Conservation (phyloP, 2,113 vertebrate species). For the Lophura nycthemera region DNA sequence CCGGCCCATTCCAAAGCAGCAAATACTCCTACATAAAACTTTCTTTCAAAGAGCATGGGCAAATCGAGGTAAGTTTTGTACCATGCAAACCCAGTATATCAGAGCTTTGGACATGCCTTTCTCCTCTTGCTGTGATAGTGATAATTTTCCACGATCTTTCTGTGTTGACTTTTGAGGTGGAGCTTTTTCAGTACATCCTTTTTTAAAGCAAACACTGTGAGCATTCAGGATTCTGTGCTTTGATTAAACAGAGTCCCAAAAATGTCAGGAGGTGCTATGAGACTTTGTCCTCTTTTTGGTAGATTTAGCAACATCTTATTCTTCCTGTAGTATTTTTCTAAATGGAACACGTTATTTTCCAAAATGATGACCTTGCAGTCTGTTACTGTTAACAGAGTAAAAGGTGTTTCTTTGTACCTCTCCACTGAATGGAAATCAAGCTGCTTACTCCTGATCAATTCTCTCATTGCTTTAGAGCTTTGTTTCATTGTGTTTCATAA, state of each 20-base stretch:
- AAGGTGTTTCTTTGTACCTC: not conserved
- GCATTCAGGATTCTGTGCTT: not conserved
- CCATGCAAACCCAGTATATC: not conserved
- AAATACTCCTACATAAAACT: conserved; percentile 92
- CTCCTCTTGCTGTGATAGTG: not conserved
- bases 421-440: not conserved
- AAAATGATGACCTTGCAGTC: not conserved
- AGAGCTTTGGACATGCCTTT: not conserved
- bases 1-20: conserved; percentile 94
- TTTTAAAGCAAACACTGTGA: not conserved
- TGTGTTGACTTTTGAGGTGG: conserved; percentile 44
- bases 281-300: not conserved
- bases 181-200: conserved; percentile 33
- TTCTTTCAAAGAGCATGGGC: conserved; percentile 97
- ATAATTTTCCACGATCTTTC: conserved; percentile 3
- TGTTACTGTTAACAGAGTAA: not conserved
- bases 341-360: not conserved
- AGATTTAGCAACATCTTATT: not conserved
- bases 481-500: not conserved
- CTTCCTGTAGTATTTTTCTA: not conserved
- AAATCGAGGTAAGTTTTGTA: conserved; percentile 88
- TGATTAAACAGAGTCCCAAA: not conserved
- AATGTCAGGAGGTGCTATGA: not conserved
- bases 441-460: not conserved
- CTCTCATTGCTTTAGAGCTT: not conserved